Base-by-base conservation (phyloP, 2,888 invertebrate species). In the Thereva nobilitata region DNA sequence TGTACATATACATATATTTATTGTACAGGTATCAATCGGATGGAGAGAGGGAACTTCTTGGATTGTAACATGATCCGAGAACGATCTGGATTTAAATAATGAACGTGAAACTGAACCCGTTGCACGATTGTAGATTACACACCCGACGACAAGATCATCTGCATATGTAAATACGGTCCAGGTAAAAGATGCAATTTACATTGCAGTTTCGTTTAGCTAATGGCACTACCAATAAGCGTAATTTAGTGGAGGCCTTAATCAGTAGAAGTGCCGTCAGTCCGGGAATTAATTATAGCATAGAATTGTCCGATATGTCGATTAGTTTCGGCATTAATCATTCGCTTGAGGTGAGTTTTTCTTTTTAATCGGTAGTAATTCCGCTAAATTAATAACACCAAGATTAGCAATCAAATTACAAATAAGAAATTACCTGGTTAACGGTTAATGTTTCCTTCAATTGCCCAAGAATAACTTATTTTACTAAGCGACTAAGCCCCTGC, bases 101-200 rank as follows among this genome's bases (percentile, higher is more conserved):
- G 54, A 23, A 23, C 12, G 41, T 23, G n/a, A 64, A 44, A 53
- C 23, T 35, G 45, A 61, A 52, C 34, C 61, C 59, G 34, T 41
- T 44, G 53, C 59, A 59, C 41, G 52, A 63, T 35, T 67, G 40
- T 38, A 49, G n/a, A 55, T 61, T 67, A 67, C 61, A 67, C 52
- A 54, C 9, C 38, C 63, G 67, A 61, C 34, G 67, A 67, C 63
- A 67, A 63, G 61, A 67, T 67, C 42, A 63, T 55, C 41, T 52
- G 44, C 47, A 52, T 49, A 52, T 44, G 42, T 23, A 52, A 45
- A 59, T 50, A 40, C 35, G 7, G 40, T 41, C 10, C 54, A 54
- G 47, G 23, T 12, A 64, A 37, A 9, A 23, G 38, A 41, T 49
- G 40, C 23, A 49, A 55, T 65, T 65, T 50, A 47, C 65, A 65